Conservation (phyloP, 2,113 vertebrate species). For the Mustela nigripes region DNA sequence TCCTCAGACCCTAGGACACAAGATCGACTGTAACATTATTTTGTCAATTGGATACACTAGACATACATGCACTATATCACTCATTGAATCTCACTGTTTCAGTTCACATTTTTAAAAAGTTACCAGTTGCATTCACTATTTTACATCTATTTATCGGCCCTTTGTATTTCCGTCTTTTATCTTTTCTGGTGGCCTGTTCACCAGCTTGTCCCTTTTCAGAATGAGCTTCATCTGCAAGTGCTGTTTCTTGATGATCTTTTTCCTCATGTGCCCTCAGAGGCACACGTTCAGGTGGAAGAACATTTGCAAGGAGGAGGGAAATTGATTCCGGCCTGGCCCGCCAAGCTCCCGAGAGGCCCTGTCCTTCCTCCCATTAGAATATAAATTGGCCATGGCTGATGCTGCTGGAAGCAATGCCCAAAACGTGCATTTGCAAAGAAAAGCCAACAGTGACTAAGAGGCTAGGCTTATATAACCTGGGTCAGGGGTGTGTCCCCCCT, state of each 20-base stretch:
- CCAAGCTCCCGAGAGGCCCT: neutral
- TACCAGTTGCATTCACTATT: neutral
- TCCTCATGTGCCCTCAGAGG: neutral
- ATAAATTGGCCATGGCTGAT: constrained; percentile 64
- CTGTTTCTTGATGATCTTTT: neutral
- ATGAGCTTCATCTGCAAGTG: neutral
- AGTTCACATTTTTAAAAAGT: neutral
- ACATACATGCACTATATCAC: neutral
- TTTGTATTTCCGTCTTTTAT: neutral
- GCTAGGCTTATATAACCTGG: constrained; percentile 63
- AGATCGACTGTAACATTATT: neutral
- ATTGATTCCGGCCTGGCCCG: neutral
- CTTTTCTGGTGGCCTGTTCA: neutral
- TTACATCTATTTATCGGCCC: neutral
- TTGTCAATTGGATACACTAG: neutral
- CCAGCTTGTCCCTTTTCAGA: neutral
- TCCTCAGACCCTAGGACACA: neutral
- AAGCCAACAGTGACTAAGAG: constrained; percentile 75
- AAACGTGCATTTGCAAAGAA: constrained; percentile 65
- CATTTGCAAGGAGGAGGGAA: neutral
- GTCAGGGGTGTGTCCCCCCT: constrained; percentile 49
- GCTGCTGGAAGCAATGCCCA: neutral
- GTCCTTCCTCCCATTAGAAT: constrained; percentile 3
- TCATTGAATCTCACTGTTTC: neutral
- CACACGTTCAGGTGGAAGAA: neutral